A percentile compares a stretch with the other conserved stretches of the same genome.
These are phyloP conservation scores for Darevskia mixta DNA, from an alignment of 2,797 vertebrate genomes.

Conservation along the genomic window DNA sequence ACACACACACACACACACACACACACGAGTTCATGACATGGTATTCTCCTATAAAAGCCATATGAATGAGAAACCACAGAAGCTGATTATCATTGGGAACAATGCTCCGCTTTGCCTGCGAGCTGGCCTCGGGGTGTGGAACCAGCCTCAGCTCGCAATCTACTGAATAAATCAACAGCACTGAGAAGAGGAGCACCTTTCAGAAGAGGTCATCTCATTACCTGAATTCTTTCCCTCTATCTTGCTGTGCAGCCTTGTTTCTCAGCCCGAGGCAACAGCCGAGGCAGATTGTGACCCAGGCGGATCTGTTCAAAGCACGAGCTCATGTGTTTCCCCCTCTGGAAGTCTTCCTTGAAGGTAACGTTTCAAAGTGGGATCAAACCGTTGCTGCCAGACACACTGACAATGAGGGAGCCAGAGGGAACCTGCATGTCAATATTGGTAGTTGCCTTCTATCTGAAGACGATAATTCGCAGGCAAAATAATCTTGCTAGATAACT, in stretches of 20 bases:
- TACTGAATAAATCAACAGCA: conserved; percentile 10
- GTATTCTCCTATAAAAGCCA: background rate
- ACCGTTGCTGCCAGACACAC: conserved; percentile 50
- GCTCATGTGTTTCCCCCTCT: background rate
- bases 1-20: background rate
- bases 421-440: conserved; percentile 40
- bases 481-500: background rate
- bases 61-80: background rate
- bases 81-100: fast-evolving
- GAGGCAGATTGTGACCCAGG: background rate
- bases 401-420: conserved; percentile 24
- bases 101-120: background rate
- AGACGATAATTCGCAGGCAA: background rate
- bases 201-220: conserved; percentile 4
- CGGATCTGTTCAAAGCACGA: conserved; percentile 30
- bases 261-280: conserved; percentile 26
- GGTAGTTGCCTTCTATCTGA: background rate
- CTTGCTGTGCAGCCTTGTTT: conserved; percentile 44
- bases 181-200: background rate
- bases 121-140: background rate
- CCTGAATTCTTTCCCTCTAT: background rate
- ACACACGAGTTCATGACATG: background rate
- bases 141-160: background rate
- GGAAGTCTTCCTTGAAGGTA: conserved; percentile 48
- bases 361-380: conserved; percentile 41